These are phyloP conservation scores for Eupithecia inturbata DNA, from an alignment of 2,888 invertebrate genomes.

Conservation along the genomic window DNA sequence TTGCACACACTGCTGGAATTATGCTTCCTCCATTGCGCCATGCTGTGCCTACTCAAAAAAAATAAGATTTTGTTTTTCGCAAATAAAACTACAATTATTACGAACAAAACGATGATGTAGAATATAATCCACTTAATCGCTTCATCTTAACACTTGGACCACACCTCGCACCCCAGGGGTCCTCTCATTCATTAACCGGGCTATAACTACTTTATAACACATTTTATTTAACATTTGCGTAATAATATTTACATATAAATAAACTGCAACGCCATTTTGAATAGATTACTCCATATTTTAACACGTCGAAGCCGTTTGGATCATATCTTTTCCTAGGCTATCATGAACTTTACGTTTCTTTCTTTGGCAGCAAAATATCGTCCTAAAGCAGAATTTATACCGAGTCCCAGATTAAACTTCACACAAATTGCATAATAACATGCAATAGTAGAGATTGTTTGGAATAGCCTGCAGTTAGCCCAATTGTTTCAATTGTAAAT, in stretches of 20 bases:
- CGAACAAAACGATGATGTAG: not conserved
- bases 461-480: too few species aligned
- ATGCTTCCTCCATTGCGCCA: too few species aligned
- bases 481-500: too few species aligned
- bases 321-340: not conserved
- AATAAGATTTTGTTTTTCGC: too few species aligned
- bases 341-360: not conserved
- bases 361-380: not conserved
- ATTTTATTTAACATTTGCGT: conserved; percentile 57
- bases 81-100: too few species aligned
- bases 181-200: conserved; percentile 72
- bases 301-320: not conserved
- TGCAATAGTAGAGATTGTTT: too few species aligned
- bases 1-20: too few species aligned
- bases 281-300: conserved; percentile 1
- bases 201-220: conserved; percentile 60
- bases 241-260: conserved; percentile 57
- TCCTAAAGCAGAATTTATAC: not conserved
- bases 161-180: conserved; percentile 60
- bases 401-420: not conserved
- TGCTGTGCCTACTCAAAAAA: too few species aligned
- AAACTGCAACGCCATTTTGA: conserved; percentile 39
- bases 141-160: conserved; percentile 38
- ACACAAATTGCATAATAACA: too few species aligned
- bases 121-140: not conserved